Conservation (phyloP, 2,888 invertebrate species). For the Meliscaeva auricollis region DNA sequence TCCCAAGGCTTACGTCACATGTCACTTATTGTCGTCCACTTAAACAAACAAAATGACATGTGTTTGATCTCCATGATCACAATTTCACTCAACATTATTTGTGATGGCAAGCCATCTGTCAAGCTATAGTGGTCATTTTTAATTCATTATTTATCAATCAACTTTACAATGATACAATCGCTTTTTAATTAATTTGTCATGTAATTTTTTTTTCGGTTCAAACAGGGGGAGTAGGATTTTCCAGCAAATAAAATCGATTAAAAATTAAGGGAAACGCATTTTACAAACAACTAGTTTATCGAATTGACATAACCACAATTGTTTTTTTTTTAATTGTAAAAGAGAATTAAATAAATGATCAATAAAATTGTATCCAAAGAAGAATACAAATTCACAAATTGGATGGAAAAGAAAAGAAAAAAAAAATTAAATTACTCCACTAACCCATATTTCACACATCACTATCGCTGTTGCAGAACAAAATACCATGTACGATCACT, state of each 20-base stretch:
- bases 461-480: not conserved
- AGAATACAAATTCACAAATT: slow-evolving; percentile 12
- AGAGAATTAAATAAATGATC: slow-evolving; percentile 49
- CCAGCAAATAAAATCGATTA: slow-evolving; percentile 57
- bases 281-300: not conserved
- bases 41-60: slow-evolving; percentile 64
- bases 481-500: slow-evolving; percentile 48
- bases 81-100: slow-evolving; percentile 9
- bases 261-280: slow-evolving; percentile 39
- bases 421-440: slow-evolving; percentile 58
- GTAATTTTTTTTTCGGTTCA: no score
- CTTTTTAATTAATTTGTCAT: slow-evolving; percentile 62
- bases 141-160: slow-evolving; percentile 66
- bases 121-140: slow-evolving; percentile 59
- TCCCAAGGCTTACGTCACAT: slow-evolving; percentile 47
- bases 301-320: slow-evolving; percentile 48
- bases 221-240: slow-evolving; percentile 11
- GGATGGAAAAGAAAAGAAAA: slow-evolving; percentile 19
- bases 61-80: slow-evolving; percentile 50
- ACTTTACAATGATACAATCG: slow-evolving; percentile 63
- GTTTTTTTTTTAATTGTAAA: slow-evolving; percentile 57
- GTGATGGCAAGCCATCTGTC: slow-evolving; percentile 57
- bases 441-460: slow-evolving; percentile 57
- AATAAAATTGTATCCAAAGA: slow-evolving; percentile 59
- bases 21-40: slow-evolving; percentile 49